Base-by-base conservation (phyloP, 2,113 vertebrate species). In the Cheirogaleus medius region DNA sequence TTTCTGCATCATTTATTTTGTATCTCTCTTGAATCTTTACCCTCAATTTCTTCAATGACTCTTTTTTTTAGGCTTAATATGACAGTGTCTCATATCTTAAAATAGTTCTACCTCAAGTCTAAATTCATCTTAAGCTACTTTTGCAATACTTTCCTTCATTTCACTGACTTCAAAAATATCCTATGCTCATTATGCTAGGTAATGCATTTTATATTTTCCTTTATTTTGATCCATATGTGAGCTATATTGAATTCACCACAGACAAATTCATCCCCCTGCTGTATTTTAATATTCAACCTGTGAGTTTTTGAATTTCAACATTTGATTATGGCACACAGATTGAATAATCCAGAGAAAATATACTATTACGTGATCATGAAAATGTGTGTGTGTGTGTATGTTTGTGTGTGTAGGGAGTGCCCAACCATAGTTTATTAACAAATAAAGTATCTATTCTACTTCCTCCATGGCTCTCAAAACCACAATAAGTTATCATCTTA, bases 71-170 rank as follows among this genome's bases (percentile, higher is more conserved):
- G 8, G 29, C 1, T 44, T 71, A 76, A 82, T 49, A 66, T 76
- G n/a, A 63, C 14, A 91, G 32, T 63, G 5, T 80, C 15, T 60
- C 58, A 87, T 6, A 91, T 77, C 39, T 91, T 80, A 66, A 88
- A 68, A 76, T 39, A 69, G 11, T 81, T 85, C 12, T 88, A 13
- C 8, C 58, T 92, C 4, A 52, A 74, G 44, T 74, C 47, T 94
- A 89, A 84, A 88, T 37, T 92, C 4, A 60, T 80, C 18, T 68
- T 37, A 34, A 85, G 25, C 4, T 74, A 63, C 52, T 44, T 84
- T 68, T 60, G 4, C 44, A 44, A 29, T 0, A 44, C 25, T 56
- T 60, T 56, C 15, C 10, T 44, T 88, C 6, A 94, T 94, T 89
- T 89, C 68, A 95, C 15, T 73, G 4, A 11, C 13, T 80, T 92